Conservation (phyloP, 2,888 invertebrate genomes). For the Hydrotaea cyrtoneurina region DNA sequence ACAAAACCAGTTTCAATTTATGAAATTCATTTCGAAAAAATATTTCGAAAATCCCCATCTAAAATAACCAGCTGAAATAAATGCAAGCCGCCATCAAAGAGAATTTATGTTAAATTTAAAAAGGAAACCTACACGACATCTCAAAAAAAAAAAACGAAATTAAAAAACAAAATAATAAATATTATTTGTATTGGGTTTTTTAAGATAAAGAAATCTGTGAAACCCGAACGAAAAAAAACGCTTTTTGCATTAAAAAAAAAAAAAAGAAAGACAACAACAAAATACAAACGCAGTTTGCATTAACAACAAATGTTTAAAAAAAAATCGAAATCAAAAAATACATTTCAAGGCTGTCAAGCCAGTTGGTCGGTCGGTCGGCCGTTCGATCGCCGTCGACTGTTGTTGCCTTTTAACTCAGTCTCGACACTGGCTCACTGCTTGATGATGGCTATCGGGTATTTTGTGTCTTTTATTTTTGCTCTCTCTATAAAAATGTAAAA, state of each 20-base stretch:
- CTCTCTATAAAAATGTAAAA: slow-evolving; percentile 20
- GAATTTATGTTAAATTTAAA: neutral
- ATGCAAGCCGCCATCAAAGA: neutral
- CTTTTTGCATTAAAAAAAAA: neutral
- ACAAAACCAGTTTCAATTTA: too few species aligned
- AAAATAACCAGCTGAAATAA: neutral
- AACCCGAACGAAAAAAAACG: neutral
- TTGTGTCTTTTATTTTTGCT: slow-evolving; percentile 15
- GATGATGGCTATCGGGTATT: neutral
- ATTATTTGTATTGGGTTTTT: neutral
- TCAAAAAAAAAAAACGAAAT: neutral
- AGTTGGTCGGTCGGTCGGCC: slow-evolving; percentile 24
- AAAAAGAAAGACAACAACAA: neutral
- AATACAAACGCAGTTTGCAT: too few species aligned
- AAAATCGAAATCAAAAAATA: slow-evolving; percentile 43
- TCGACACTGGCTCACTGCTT: slow-evolving; percentile 10
- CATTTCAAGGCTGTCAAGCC: slow-evolving; percentile 66
- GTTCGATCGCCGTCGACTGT: neutral
- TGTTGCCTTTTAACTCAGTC: neutral
- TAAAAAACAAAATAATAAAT: neutral
- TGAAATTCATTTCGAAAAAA: too few species aligned
- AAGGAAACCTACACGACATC: neutral
- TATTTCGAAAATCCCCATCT: neutral
- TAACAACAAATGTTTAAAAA: too few species aligned
- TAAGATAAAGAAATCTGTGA: neutral